Conservation (phyloP, 1,140 invertebrate genomes). For the Drosophila willistoni region DNA sequence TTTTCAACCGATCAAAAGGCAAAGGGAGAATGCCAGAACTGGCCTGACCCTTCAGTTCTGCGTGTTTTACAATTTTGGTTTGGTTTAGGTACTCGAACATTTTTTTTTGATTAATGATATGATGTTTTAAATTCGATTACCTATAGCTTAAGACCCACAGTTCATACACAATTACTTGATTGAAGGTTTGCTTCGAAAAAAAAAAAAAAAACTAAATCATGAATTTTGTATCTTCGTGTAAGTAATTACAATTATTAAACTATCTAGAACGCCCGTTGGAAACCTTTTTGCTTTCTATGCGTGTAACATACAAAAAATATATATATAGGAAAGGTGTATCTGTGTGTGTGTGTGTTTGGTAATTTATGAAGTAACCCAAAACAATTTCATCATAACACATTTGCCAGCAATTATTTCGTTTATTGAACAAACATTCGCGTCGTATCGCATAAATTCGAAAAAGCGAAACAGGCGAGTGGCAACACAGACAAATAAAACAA, state of each 20-base stretch:
- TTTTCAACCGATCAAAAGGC: slow-evolving; percentile 50
- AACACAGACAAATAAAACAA: slow-evolving; percentile 46
- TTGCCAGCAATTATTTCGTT: slow-evolving; percentile 80
- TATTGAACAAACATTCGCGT: slow-evolving; percentile 79
- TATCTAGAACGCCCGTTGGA: not conserved
- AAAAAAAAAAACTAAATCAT: not conserved
- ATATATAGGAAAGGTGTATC: not conserved
- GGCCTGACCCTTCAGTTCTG: not conserved
- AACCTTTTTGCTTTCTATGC: not conserved
- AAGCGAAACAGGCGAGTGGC: slow-evolving; percentile 50
- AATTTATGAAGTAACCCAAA: slow-evolving; percentile 82
- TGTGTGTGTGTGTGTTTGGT: slow-evolving; percentile 38
- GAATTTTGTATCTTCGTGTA: too few relatives aligned
- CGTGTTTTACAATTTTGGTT: slow-evolving; percentile 38
- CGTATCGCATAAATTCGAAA: slow-evolving; percentile 72
- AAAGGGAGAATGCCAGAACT: slow-evolving; percentile 15
- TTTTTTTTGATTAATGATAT: slow-evolving; percentile 70
- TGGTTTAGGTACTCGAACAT: slow-evolving; percentile 33
- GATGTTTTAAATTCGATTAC: slow-evolving; percentile 72
- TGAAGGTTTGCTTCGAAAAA: not conserved
- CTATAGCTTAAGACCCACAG: slow-evolving; percentile 32
- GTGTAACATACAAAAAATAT: not conserved
- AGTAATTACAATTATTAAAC: slow-evolving; percentile 9
- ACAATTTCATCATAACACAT: slow-evolving; percentile 81
- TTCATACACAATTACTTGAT: slow-evolving; percentile 21